Evolutionary conservation across 2,888 invertebrate species (phyloP).

Genomic region (Drosophila ezoana): DNA sequence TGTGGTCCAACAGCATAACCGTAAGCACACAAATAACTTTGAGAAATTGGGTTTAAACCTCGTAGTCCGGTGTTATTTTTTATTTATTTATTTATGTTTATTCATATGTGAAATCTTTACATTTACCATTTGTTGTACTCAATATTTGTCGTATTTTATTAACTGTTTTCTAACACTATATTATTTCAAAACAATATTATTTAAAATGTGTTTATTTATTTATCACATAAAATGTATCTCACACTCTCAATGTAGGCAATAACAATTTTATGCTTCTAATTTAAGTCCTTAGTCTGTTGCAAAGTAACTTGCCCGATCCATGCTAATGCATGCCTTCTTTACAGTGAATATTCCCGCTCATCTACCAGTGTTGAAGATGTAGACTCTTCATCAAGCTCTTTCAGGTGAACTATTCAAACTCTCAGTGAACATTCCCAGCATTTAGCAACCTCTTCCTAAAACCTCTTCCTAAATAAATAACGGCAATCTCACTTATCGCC

Average conservation of each 20-base stretch:
- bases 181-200: background rate
- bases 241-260: background rate
- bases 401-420: slow-evolving; percentile 34
- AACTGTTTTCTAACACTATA: slow-evolving; percentile 2
- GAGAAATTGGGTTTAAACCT: background rate
- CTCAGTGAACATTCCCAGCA: slow-evolving; percentile 11
- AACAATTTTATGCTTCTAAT: slow-evolving; percentile 2
- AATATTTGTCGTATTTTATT: background rate
- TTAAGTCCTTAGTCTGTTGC: background rate
- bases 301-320: background rate
- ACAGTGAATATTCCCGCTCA: slow-evolving; percentile 19
- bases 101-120: background rate
- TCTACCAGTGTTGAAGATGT: slow-evolving; percentile 1
- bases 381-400: background rate
- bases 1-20: background rate
- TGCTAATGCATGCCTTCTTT: slow-evolving; percentile 33
- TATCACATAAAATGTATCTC: background rate
- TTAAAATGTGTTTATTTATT: slow-evolving; percentile 5
- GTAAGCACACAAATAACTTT: background rate
- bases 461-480: slow-evolving; percentile 18
- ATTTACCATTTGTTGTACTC: background rate
- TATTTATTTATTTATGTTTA: background rate
- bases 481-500: background rate
- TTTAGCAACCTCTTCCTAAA: slow-evolving; percentile 17
- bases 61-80: background rate